Conservation (phyloP, 2,113 vertebrate species). For the Hylia prasina region DNA sequence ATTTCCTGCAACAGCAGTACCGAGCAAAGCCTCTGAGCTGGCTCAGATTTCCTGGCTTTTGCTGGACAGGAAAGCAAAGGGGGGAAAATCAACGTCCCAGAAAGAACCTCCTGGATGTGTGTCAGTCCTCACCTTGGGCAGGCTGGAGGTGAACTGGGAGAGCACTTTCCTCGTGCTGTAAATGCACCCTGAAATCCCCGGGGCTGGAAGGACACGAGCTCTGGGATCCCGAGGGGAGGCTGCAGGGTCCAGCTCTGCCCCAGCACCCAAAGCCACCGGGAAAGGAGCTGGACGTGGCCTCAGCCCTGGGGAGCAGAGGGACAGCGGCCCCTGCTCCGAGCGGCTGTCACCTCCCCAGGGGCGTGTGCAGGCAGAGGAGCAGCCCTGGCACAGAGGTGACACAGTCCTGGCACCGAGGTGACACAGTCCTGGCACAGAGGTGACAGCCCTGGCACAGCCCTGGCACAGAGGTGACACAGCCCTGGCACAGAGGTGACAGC, state of each 20-base stretch:
- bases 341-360: no score
- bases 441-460: no score
- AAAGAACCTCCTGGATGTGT: not conserved
- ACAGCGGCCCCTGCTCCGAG: no score
- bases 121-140: not conserved
- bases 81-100: not conserved
- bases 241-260: not conserved
- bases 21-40: not conserved
- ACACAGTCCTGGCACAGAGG: no score
- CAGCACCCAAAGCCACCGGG: not conserved
- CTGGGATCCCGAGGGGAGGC: not conserved
- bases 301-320: not conserved
- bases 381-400: no score
- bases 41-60: not conserved
- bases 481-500: no score
- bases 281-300: not conserved
- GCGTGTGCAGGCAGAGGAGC: no score
- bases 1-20: fast-evolving
- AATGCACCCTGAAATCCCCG: fast-evolving
- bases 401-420: no score
- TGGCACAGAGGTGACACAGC: no score
- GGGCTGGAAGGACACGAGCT: not conserved
- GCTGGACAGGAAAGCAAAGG: not conserved
- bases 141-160: not conserved
- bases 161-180: no score